Percentiles rank a stretch among this genome's conserved stretches.
Conservation (phyloP, 2,888 invertebrate species). For the Nipponacmea schrenckii region DNA sequence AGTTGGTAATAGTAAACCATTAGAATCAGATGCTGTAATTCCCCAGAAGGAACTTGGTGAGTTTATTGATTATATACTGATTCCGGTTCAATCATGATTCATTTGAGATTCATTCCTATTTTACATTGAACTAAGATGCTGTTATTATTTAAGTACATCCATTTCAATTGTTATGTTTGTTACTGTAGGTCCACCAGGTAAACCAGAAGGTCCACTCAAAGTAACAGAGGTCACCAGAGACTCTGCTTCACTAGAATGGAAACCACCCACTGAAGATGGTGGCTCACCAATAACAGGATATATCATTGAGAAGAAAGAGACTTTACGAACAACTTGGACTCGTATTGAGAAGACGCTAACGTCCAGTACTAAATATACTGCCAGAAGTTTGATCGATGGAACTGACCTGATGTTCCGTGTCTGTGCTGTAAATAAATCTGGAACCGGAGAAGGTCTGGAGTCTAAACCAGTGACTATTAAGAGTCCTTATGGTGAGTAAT, state of each 20-base stretch:
- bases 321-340: slow-evolving; percentile 52
- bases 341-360: slow-evolving; percentile 53
- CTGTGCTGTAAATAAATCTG: slow-evolving; percentile 85
- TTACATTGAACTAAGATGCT: no score
- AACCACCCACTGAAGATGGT: slow-evolving; percentile 69
- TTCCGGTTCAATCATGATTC: no score
- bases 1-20: slow-evolving; percentile 52
- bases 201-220: slow-evolving; percentile 67
- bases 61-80: slow-evolving; percentile 9
- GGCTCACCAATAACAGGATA: slow-evolving; percentile 69
- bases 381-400: slow-evolving; percentile 77
- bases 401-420: slow-evolving; percentile 87
- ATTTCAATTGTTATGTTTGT: slow-evolving; percentile 11
- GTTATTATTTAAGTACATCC: background rate
- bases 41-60: slow-evolving; percentile 50
- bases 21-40: slow-evolving; percentile 51
- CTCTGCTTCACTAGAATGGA: slow-evolving; percentile 70
- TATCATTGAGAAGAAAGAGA: slow-evolving; percentile 83
- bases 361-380: slow-evolving; percentile 71
- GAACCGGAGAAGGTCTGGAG: slow-evolving; percentile 78
- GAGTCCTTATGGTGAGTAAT: slow-evolving; percentile 77
- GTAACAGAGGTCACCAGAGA: slow-evolving; percentile 69
- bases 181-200: slow-evolving; percentile 60
- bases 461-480: slow-evolving; percentile 71
- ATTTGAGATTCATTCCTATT: no score